Evolutionary conservation across 35 echinoderm and acorn worm species (phyloP).

Genomic region (Diadema setosum): DNA sequence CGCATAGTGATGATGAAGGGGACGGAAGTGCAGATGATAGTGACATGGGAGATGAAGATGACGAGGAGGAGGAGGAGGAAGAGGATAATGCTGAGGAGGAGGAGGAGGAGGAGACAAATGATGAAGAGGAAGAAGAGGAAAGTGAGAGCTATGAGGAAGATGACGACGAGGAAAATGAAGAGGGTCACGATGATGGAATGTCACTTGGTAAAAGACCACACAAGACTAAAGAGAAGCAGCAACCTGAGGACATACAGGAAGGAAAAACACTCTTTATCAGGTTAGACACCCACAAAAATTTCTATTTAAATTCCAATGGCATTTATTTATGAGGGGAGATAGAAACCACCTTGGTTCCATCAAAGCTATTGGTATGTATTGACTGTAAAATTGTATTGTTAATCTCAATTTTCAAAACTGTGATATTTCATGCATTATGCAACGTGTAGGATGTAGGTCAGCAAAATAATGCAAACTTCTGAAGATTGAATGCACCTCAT

Average conservation of each 20-base stretch:
- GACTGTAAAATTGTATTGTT: too few relatives aligned
- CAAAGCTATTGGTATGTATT: too few relatives aligned
- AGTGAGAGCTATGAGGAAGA: neutral
- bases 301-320: too few relatives aligned
- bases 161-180: neutral
- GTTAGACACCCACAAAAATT: too few relatives aligned
- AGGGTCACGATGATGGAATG: neutral
- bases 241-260: slow-evolving; percentile 20
- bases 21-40: neutral
- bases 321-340: too few relatives aligned
- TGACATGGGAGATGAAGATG: neutral
- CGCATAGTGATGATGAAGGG: neutral
- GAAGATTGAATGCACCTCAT: too few relatives aligned
- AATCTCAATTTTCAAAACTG: too few relatives aligned
- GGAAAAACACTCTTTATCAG: slow-evolving; percentile 65
- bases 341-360: too few relatives aligned
- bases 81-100: slow-evolving; percentile 24
- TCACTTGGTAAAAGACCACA: neutral
- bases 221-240: neutral
- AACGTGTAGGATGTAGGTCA: too few relatives aligned
- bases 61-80: neutral
- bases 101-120: neutral
- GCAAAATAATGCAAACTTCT: too few relatives aligned
- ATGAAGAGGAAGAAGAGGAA: neutral
- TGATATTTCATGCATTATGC: too few relatives aligned